Evolutionary conservation across 2,888 invertebrate genomes (phyloP).

Genomic region (Clusia tigrina): DNA sequence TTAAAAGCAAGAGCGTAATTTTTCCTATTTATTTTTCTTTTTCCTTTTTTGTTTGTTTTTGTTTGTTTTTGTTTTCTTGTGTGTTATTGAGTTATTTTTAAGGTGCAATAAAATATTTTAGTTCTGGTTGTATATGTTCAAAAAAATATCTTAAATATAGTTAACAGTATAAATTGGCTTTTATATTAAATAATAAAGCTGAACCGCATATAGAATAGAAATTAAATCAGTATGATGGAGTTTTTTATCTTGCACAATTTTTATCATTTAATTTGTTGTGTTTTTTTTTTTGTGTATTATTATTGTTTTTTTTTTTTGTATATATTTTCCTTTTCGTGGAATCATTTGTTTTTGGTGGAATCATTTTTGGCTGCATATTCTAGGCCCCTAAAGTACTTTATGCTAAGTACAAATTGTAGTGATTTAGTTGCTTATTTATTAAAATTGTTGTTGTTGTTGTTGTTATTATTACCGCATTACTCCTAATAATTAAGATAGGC

Average conservation of each 20-base stretch:
- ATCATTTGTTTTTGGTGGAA: neutral
- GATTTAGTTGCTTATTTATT: too few relatives aligned
- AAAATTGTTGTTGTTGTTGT: too few relatives aligned
- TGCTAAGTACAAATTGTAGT: neutral
- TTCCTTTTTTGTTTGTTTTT: constrained; percentile 15
- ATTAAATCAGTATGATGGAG: constrained; percentile 61
- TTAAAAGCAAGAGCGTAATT: neutral
- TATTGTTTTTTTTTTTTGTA: too few relatives aligned
- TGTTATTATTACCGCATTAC: too few relatives aligned
- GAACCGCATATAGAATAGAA: constrained; percentile 66
- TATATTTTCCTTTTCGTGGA: neutral
- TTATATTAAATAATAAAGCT: constrained; percentile 62
- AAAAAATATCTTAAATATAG: neutral
- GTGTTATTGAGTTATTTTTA: neutral
- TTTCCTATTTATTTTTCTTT: constrained; percentile 13
- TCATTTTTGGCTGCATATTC: neutral
- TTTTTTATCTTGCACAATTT: constrained; percentile 3
- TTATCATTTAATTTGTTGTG: too few relatives aligned
- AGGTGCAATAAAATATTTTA: neutral
- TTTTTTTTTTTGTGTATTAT: too few relatives aligned
- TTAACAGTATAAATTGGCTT: neutral
- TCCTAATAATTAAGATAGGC: too few relatives aligned
- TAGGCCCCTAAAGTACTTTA: too few relatives aligned
- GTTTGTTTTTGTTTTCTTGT: constrained; percentile 18
- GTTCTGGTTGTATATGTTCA: too few relatives aligned